Base-by-base conservation (phyloP, 2,113 vertebrate genomes). In the Turnix velox region DNA sequence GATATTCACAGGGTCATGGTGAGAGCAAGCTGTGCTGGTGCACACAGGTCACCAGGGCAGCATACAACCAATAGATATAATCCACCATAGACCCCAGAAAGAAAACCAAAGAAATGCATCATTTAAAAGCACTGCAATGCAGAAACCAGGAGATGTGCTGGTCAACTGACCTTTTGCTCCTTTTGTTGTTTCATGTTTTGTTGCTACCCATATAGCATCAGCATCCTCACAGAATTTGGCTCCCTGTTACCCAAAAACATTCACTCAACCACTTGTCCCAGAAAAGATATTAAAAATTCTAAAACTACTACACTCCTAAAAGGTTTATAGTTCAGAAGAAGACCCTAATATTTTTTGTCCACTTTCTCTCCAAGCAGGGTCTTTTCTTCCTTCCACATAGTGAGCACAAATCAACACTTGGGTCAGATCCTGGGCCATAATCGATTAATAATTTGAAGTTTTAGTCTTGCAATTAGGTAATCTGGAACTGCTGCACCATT, bases 321-420 rank as follows among this genome's bases (percentile, higher is more conserved):
- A 78, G 4, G 11, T 67, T 77, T 84, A 4, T 76, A 76, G 39
- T 80, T 63, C 6, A 67, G 27, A 61, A 92, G 63, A 61, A 52
- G 5, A 1, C 0, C 3, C 4, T 42, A 57, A 55, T 54, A 23
- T 31, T 25, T 14, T 6, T 1, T 0, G 3, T 9, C 7, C 7
- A 4, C 2, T 51, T 55, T 46, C 23, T 76, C 9, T 67, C 31
- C 9, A 85, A 13, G 42, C 2, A 57, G 2, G 3, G 22, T 43
- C 14, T 7, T 55, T 67, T 10, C 1, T 65, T 67, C 7, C 7
- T 1, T 9, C 72, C 4, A 7, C 7, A 11, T 1, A 62, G 20
- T 2, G 39, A 54, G 30, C 9, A 51, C 6, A 69, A 40, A 62
- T 4, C 15, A n/a, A 3, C 7, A 19, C 4, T 51, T n/a, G 30